A percentile compares a stretch with the other conserved stretches of the same genome.
Conservation (phyloP, 2,888 invertebrate genomes). For the Drosophila monieri region DNA sequence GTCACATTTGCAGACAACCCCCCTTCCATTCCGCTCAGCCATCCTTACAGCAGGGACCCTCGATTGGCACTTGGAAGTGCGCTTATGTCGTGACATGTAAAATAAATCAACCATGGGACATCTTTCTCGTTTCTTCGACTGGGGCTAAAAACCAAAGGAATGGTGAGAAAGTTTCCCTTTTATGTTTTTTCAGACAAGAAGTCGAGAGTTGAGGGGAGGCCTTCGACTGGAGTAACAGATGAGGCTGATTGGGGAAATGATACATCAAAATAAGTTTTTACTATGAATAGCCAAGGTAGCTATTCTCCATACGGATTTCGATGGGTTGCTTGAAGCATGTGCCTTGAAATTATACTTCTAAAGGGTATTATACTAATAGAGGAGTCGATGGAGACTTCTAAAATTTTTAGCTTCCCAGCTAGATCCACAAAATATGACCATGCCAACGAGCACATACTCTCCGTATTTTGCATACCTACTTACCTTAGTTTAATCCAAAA, state of each 20-base stretch:
- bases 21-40: not conserved
- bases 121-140: constrained; percentile 24
- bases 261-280: constrained; percentile 3
- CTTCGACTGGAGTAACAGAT: not conserved
- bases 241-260: not conserved
- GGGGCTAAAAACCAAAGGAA: constrained; percentile 43
- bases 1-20: constrained; percentile 65
- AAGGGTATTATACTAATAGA: not conserved
- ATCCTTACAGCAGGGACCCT: constrained; percentile 7
- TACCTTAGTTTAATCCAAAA: constrained; percentile 71
- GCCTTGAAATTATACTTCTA: not conserved
- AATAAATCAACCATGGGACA: constrained; percentile 71
- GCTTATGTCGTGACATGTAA: constrained; percentile 78
- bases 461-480: constrained; percentile 47
- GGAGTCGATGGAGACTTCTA: not conserved
- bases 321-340: not conserved
- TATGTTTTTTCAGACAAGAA: constrained; percentile 30
- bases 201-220: not conserved
- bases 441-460: constrained; percentile 12
- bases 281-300: not conserved
- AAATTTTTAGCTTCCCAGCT: constrained; percentile 1
- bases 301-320: no score
- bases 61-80: constrained; percentile 66
- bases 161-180: constrained; percentile 16
- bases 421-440: constrained; percentile 24